phyloP scores from a whole-genome alignment of 2,113 vertebrate species.

The Hippoglossus stenolepis region DNA sequence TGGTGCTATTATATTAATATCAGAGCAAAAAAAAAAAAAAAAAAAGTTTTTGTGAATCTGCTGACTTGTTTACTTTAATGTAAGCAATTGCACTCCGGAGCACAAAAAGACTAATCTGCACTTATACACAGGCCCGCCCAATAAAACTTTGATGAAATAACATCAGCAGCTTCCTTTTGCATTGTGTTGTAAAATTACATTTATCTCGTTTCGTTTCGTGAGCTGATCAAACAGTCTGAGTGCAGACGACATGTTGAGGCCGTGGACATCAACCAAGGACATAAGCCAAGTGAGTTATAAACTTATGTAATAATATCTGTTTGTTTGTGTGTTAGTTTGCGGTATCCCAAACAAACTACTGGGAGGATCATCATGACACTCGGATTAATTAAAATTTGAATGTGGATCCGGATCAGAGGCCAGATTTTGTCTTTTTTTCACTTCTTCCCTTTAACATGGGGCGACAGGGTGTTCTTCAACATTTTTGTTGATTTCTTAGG shows the following conservation, averaged over 20 bases:
- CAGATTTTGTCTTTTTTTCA: too few species aligned
- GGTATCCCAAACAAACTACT: not conserved
- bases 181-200: conserved; percentile 1
- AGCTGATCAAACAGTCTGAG: not conserved
- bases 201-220: not conserved
- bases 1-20: conserved; percentile 3
- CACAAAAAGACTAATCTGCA: not conserved
- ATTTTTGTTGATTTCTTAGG: too few species aligned
- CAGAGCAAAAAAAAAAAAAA: not conserved
- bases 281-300: not conserved
- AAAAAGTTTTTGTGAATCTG: not conserved
- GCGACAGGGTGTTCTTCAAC: too few species aligned
- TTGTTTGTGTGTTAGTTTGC: too few species aligned
- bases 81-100: not conserved
- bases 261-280: not conserved
- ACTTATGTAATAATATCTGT: not conserved
- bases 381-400: too few species aligned
- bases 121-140: not conserved
- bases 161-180: not conserved
- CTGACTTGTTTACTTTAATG: not conserved
- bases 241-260: not conserved
- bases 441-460: too few species aligned
- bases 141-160: not conserved
- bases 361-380: too few species aligned
- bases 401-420: too few species aligned